phyloP scores from a whole-genome alignment of 2,797 vertebrate species.

The Megaceryle alcyon region DNA sequence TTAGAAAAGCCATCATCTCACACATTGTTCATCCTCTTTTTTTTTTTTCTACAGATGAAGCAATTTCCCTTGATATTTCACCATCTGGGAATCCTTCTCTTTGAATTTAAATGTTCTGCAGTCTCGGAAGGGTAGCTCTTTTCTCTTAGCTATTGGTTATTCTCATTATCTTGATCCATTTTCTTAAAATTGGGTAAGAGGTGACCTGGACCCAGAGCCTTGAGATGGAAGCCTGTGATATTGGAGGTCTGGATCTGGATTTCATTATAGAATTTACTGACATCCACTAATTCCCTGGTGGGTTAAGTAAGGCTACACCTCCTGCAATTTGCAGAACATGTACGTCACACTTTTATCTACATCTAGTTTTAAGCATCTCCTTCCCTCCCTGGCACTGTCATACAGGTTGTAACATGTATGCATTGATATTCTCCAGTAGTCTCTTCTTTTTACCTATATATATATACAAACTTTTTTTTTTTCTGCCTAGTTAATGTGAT shows the following conservation, averaged over 20 bases:
- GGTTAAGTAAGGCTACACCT: neutral
- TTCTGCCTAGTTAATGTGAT: neutral
- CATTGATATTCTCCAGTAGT: neutral
- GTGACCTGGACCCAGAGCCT: neutral
- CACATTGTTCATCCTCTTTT: neutral
- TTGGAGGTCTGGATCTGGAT: neutral
- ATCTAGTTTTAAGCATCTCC: neutral
- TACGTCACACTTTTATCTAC: neutral
- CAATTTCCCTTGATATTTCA: neutral
- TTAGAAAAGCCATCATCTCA: neutral
- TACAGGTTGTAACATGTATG: neutral
- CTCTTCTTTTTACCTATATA: neutral
- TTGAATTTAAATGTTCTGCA: neutral
- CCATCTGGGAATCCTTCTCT: neutral
- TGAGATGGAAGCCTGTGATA: neutral
- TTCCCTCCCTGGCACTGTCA: neutral
- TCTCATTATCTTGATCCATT: neutral
- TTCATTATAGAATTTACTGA: neutral
- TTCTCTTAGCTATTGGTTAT: neutral
- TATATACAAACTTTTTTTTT: neutral
- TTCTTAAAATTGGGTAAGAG: fast-evolving
- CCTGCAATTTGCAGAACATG: neutral
- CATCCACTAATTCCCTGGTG: fast-evolving
- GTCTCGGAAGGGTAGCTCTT: neutral
- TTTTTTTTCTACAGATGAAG: neutral